A percentile compares a stretch with the other conserved stretches of the same genome.
Conservation (phyloP, 2,797 vertebrate genomes). For the Carcharodon carcharias region DNA sequence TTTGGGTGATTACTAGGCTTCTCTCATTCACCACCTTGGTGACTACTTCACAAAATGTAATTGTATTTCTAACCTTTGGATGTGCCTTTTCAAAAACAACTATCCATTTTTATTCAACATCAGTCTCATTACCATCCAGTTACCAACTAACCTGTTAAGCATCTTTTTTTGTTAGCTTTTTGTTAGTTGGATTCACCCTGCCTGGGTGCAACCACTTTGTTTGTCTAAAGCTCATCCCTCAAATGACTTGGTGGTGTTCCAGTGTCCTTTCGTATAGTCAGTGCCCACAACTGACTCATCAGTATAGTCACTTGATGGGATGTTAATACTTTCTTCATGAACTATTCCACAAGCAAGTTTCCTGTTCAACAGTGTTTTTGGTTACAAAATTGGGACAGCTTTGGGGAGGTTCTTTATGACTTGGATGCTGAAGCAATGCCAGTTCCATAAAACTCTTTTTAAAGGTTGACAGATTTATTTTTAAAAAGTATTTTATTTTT, state of each 20-base stretch:
- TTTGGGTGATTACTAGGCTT: neutral
- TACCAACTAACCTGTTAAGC: neutral
- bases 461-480: neutral
- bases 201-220: neutral
- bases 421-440: neutral
- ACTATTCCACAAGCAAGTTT: neutral
- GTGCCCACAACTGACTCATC: neutral
- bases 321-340: neutral
- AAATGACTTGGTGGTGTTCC: neutral
- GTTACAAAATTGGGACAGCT: neutral
- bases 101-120: neutral
- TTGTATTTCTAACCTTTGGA: neutral
- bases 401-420: neutral
- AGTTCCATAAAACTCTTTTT: neutral
- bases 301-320: neutral
- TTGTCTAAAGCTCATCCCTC: neutral
- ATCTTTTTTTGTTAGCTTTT: neutral
- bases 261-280: neutral
- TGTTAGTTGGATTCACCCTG: neutral
- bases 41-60: neutral
- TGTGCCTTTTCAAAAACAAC: neutral
- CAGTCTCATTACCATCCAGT: too few relatives aligned
- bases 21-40: neutral
- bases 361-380: neutral
- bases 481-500: neutral